Evolutionary conservation across 2,888 invertebrate genomes (phyloP).

Genomic region (Tipula vernalis): DNA sequence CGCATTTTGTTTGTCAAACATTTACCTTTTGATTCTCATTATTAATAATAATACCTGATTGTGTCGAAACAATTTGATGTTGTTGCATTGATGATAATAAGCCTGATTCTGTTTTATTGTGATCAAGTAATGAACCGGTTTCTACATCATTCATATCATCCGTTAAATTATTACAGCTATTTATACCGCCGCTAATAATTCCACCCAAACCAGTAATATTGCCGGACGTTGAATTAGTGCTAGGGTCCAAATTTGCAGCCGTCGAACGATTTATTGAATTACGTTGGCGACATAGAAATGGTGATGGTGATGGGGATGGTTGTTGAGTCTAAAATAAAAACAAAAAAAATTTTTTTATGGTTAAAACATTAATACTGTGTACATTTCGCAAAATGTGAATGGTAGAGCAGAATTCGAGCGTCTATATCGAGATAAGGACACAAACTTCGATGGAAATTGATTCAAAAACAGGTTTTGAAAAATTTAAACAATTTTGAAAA

Average conservation of each 20-base stretch:
- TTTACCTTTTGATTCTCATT: constrained; percentile 11
- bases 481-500: no score
- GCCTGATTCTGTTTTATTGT: not conserved
- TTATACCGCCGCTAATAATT: not conserved
- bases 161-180: not conserved
- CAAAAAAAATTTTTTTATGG: not conserved
- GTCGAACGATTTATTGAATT: constrained; percentile 47
- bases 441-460: no score
- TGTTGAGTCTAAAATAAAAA: constrained; percentile 34
- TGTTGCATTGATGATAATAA: constrained; percentile 24
- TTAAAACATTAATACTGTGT: not conserved
- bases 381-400: no score
- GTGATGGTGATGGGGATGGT: constrained; percentile 67
- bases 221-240: not conserved
- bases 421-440: no score
- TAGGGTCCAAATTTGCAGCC: constrained; percentile 16
- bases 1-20: constrained; percentile 31
- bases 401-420: no score
- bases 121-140: constrained; percentile 22
- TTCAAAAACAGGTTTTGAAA: no score
- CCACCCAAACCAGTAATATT: not conserved
- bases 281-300: constrained; percentile 69
- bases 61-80: constrained; percentile 21
- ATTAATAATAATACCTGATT: not conserved
- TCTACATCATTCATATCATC: constrained; percentile 23